Evolutionary conservation across 2,888 invertebrate genomes (phyloP), one percentile per base, ranked within the genome.

Genomic region (Anoplius nigerrimus): DNA sequence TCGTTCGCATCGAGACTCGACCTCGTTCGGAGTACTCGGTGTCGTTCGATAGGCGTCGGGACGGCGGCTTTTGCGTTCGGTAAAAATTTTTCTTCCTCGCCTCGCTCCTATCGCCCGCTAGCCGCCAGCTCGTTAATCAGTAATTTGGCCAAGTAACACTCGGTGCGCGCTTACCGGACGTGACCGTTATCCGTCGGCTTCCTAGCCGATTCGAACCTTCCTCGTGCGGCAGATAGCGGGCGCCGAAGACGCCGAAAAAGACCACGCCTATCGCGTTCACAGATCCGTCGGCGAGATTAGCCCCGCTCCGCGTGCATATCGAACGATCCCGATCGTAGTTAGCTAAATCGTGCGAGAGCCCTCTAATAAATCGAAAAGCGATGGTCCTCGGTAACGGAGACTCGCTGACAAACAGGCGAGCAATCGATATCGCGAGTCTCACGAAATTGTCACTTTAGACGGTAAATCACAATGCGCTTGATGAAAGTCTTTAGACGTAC

Each of bases 391-490:
- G 71, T 78, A 71, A 77, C 34, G 34, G 34, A 34, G 34, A 34
- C 34, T 34, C 34, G 11, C 67, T 74, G 75, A 76, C 72, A 59
- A n/a, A 69, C 62, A 61, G 65, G 34, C 34, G 22, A 22, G 22
- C 21, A 48, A 6, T 48, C 8, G 20, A n/a, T n/a, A n/a, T 52
- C 22, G 15, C 21, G 13, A 52, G 22, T 52, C 48, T 48, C 48
- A 18, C 48, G 18, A 48, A 48, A 48, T 48, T 48, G 48, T 48
- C 48, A 18, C 18, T 48, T 16, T 18, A 48, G 48, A 18, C 48
- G 48, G 71, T 80, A 74, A 34, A 84, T 84, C 82, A 84, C 80
- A 82, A 84, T 84, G 78, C 80, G 83, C 83, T 84, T 81, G 79
- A 83, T 76, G 78, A 82, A n/a, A 79, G 79, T 79, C 75, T 80